Evolutionary conservation across 37 sponge, comb jelly and placozoan genomes (phyloP).

Genomic region (Aphrocallistes beatrix): DNA sequence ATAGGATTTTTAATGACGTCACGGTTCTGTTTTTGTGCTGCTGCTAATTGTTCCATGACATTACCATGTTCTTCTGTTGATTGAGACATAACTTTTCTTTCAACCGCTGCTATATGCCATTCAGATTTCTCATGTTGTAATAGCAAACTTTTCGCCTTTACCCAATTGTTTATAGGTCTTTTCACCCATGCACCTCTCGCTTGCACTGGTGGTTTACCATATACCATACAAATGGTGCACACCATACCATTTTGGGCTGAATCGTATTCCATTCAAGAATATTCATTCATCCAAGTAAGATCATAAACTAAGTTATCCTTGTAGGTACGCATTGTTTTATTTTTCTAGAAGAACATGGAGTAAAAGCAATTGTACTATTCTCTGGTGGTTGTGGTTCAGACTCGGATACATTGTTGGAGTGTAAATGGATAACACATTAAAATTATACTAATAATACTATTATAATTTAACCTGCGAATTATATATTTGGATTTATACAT

Average conservation of each 20-base stretch:
- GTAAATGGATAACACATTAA: too few species aligned
- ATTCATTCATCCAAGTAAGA: constrained; percentile 14
- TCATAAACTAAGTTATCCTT: constrained; percentile 30
- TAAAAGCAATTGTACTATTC: not conserved
- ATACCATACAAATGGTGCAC: not conserved
- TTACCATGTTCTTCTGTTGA: not conserved
- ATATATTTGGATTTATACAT: too few species aligned
- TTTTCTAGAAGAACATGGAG: not conserved
- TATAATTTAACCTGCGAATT: too few species aligned
- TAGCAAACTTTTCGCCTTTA: constrained; percentile 20
- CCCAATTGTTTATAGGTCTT: not conserved
- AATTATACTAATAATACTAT: too few species aligned
- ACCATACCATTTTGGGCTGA: constrained; percentile 23
- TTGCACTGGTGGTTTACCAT: constrained; percentile 23
- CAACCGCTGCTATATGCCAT: constrained; percentile 23
- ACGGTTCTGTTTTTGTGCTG: constrained; percentile 21
- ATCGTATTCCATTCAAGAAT: not conserved
- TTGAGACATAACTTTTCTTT: not conserved
- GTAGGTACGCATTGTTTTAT: constrained; percentile 28
- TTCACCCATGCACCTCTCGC: constrained; percentile 20
- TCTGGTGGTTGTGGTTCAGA: not conserved
- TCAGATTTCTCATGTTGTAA: constrained; percentile 21
- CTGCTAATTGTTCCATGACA: not conserved
- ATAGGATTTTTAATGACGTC: constrained; percentile 7
- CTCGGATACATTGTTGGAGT: not conserved